phyloP scores from a whole-genome alignment of 2,888 invertebrate species.

The Hofmannophila pseudospretella region DNA sequence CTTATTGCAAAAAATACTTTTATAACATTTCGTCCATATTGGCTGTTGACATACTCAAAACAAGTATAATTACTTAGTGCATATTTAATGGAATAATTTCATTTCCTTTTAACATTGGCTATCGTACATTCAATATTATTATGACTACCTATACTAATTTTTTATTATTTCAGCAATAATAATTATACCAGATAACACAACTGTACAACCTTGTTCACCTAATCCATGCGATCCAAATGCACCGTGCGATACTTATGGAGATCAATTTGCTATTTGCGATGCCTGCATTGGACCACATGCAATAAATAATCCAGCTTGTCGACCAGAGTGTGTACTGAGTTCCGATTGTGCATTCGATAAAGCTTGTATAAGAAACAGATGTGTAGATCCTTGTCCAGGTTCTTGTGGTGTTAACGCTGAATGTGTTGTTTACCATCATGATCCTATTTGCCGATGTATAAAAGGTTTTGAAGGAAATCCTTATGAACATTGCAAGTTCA shows the following conservation, averaged over 20 bases:
- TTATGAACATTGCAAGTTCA: slow-evolving; percentile 84
- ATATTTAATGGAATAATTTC: no score
- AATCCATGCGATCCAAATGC: slow-evolving; percentile 85
- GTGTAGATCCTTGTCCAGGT: slow-evolving; percentile 87
- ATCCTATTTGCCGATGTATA: slow-evolving; percentile 85
- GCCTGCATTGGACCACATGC: slow-evolving; percentile 84
- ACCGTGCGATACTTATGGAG: slow-evolving; percentile 83
- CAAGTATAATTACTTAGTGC: no score
- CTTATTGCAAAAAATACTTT: background rate
- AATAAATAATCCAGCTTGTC: slow-evolving; percentile 83
- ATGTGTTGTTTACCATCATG: slow-evolving; percentile 84
- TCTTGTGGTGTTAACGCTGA: slow-evolving; percentile 86
- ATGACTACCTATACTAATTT: background rate
- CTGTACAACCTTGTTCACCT: slow-evolving; percentile 83
- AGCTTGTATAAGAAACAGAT: slow-evolving; percentile 85
- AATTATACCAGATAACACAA: slow-evolving; percentile 77
- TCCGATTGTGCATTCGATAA: slow-evolving; percentile 88
- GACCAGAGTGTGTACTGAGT: slow-evolving; percentile 89
- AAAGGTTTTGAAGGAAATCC: slow-evolving; percentile 85
- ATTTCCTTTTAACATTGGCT: no score
- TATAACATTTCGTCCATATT: no score
- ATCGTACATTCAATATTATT: no score
- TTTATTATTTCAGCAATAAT: slow-evolving; percentile 59
- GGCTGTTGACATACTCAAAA: no score
- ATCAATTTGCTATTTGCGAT: slow-evolving; percentile 88